phyloP scores from a whole-genome alignment of 2,113 vertebrate species.

The Osmerus eperlanus region DNA sequence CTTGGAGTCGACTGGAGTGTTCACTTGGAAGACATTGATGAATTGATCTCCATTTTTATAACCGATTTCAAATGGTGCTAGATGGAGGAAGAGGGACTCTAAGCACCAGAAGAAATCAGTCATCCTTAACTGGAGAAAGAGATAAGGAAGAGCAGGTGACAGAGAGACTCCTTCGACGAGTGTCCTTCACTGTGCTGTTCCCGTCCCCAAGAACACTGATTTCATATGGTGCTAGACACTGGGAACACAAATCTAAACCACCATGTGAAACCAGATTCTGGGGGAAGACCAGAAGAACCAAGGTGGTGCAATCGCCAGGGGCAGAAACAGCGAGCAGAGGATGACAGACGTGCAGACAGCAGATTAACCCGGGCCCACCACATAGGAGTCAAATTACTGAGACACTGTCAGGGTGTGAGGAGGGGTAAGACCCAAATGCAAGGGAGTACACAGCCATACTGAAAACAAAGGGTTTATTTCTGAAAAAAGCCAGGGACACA shows the following conservation, averaged over 20 bases:
- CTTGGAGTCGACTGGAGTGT: not conserved
- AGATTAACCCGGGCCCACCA: not conserved
- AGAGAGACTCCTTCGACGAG: not conserved
- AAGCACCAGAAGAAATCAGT: conserved; percentile 99
- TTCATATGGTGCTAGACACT: conserved; percentile 86
- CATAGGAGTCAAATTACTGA: not conserved
- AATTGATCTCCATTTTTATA: conserved; percentile 89
- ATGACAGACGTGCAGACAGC: not conserved
- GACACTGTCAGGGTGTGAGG: too few species aligned
- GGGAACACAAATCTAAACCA: conserved; percentile 78
- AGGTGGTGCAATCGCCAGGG: too few species aligned
- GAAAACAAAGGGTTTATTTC: too few species aligned
- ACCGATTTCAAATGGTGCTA: conserved; percentile 99
- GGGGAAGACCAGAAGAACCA: conserved; percentile 48
- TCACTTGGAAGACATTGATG: conserved; percentile 31
- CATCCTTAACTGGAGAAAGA: conserved; percentile 87
- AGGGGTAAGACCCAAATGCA: too few species aligned
- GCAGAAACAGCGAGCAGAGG: not conserved
- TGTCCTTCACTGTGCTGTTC: conserved; percentile 32
- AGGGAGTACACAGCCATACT: too few species aligned
- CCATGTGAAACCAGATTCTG: conserved; percentile 82
- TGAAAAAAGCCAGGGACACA: too few species aligned
- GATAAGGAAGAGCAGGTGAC: conserved; percentile 16
- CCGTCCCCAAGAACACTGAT: conserved; percentile 80
- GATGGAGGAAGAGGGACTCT: conserved; percentile 87